phyloP scores from a whole-genome alignment of 2,797 vertebrate genomes.

The Silurus lanzhouensis region DNA sequence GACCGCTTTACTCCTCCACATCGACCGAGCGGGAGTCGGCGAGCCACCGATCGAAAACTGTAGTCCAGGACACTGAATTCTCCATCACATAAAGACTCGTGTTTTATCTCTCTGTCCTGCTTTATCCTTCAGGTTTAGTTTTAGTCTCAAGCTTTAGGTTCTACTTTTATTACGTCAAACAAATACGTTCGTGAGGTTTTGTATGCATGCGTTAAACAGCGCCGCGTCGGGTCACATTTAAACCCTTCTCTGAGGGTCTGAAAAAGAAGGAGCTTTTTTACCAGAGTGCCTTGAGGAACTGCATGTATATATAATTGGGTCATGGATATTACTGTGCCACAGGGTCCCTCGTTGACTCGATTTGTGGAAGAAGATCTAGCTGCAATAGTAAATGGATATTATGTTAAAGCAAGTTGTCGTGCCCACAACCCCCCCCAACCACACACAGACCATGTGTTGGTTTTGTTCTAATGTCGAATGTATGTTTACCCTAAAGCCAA shows the following conservation, averaged over 20 bases:
- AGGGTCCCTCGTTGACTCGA: constrained; percentile 64
- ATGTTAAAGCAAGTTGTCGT: constrained; percentile 65
- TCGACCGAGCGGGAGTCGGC: constrained; percentile 60
- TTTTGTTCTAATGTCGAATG: no score
- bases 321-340: constrained; percentile 74
- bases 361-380: constrained; percentile 52
- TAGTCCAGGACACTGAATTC: constrained; percentile 61
- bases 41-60: constrained; percentile 66
- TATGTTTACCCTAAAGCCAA: constrained; percentile 57
- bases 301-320: constrained; percentile 72
- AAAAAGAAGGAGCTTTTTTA: constrained; percentile 51
- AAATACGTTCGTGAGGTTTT: background rate
- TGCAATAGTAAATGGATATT: constrained; percentile 68
- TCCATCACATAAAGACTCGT: constrained; percentile 55
- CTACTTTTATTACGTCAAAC: background rate
- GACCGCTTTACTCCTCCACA: constrained; percentile 57
- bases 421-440: no score
- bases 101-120: background rate
- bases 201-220: no score
- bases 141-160: background rate
- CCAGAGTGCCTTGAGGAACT: constrained; percentile 64
- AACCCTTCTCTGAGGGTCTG: constrained; percentile 10
- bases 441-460: no score
- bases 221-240: background rate
- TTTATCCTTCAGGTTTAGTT: constrained; percentile 23